Base-by-base conservation (phyloP, 2,888 invertebrate species). In the Stenchaetothrips biformis region DNA sequence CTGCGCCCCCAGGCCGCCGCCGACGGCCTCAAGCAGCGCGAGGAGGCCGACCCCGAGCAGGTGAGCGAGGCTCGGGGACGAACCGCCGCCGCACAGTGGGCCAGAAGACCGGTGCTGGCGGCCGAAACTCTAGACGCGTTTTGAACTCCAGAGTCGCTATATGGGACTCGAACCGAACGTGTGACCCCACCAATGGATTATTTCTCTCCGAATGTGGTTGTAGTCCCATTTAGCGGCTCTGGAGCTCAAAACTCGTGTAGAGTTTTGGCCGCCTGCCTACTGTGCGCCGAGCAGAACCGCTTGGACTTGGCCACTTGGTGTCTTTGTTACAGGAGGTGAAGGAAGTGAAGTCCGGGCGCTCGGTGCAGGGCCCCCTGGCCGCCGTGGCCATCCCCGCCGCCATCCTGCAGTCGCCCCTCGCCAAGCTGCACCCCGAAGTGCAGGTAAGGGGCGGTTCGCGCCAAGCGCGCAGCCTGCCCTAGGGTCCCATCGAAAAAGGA, bases 341-440 rank as follows among this genome's bases (percentile, higher is more conserved):
- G 47, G 81, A 81, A 7, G 83, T 82, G 18, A 82, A 82, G 80
- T 79, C 82, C 79, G 81, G 82, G 78, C 81, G 80, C 48, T 83
- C 82, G 48, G 78, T 83, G n/a, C 67, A 74, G 67, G n/a, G 21
- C 25, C 67, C 67, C 2, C 67, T 74, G 21, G 25, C n/a, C 67
- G 67, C 48, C 80, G 9, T 53, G 48, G 59, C 59, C 79, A 59
- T 47, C 79, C 59, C 85, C 86, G 78, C 67, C 67, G 67, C 67
- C 67, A 74, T 74, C 67, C 67, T 74, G 67, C 67, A 74, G 67
- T 74, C 67, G 21, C 67, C 67, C 79, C 81, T 85, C 27, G 84
- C 84, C 2, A 86, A 85, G 83, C 82, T 85, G 16, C 85, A 85
- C 81, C 85, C 85, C 8, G 82, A 81, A 48, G 25, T 78, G 37